Evolutionary conservation across 2,797 vertebrate genomes (phyloP).

Genomic region (Chaunax sp.): DNA sequence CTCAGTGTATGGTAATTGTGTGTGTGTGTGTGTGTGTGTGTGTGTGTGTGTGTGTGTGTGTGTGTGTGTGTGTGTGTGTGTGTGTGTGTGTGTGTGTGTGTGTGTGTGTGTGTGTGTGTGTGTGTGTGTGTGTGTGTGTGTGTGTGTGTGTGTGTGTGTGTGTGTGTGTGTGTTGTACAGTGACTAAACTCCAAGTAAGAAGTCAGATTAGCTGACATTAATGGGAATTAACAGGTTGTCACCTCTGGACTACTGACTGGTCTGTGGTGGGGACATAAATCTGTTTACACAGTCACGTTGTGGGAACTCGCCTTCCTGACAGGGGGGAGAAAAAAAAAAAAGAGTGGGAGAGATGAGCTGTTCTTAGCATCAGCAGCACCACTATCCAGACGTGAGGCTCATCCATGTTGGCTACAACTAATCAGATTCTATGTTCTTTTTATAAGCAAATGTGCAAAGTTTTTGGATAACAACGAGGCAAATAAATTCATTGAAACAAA

Average conservation of each 20-base stretch:
- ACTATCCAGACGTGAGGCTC: conserved; percentile 31
- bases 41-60: too few relatives aligned
- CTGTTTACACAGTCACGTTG: too few relatives aligned
- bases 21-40: conserved; percentile 1
- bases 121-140: too few relatives aligned
- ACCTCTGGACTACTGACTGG: conserved; percentile 19
- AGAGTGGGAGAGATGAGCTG: not conserved
- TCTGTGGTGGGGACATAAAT: not conserved
- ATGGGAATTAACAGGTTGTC: conserved; percentile 56
- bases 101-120: too few relatives aligned
- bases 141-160: conserved; percentile 6
- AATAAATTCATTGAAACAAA: conserved; percentile 38
- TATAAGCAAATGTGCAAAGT: conserved; percentile 22
- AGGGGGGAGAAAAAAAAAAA: too few relatives aligned
- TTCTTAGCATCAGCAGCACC: conserved; percentile 18
- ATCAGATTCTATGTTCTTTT: conserved; percentile 18
- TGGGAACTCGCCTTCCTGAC: too few relatives aligned
- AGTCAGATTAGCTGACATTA: conserved; percentile 25
- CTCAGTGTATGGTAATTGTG: not conserved
- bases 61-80: too few relatives aligned
- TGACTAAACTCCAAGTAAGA: conserved; percentile 46
- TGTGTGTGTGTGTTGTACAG: not conserved
- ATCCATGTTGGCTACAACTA: conserved; percentile 36
- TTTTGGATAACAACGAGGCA: conserved; percentile 36
- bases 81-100: too few relatives aligned